phyloP scores from a whole-genome alignment of 2,113 vertebrate genomes.

The Baryphthengus martii region DNA sequence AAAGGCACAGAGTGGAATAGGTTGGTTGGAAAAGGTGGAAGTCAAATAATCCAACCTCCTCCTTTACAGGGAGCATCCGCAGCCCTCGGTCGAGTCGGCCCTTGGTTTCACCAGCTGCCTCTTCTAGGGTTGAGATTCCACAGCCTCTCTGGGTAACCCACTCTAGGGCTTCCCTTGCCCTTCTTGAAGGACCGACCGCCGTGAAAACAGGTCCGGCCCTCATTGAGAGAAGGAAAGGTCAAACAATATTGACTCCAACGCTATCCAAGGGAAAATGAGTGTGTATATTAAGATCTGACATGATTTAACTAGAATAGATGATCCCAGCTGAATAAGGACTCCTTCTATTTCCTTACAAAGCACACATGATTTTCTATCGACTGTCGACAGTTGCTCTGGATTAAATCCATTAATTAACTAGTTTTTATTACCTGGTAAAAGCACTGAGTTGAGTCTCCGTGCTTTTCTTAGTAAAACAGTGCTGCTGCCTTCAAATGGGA shows the following conservation, averaged over 20 bases:
- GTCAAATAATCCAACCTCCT: not conserved
- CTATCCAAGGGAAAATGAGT: conserved; percentile 9
- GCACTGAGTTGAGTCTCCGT: not conserved
- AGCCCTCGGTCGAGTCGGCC: not conserved
- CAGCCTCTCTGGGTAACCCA: not conserved
- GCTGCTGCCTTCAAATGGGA: not conserved
- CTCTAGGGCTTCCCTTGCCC: not conserved
- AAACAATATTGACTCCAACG: conserved; percentile 5
- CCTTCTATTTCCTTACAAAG: not conserved
- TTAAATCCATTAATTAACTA: conserved; percentile 22
- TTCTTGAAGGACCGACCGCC: not conserved
- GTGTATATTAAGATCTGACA: not conserved
- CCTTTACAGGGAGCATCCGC: accelerated
- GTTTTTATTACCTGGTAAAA: not conserved
- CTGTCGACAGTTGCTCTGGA: not conserved
- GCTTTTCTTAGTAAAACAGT: not conserved
- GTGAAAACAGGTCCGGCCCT: not conserved
- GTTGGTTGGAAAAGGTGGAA: not conserved
- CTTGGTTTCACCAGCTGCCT: not conserved
- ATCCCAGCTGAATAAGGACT: not conserved
- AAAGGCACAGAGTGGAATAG: not conserved
- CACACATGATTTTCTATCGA: not conserved
- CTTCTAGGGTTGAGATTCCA: not conserved
- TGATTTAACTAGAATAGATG: conserved; percentile 13
- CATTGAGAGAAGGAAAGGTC: not conserved